phyloP scores from a whole-genome alignment of 2,888 invertebrate species.

The Clepsis dumicolana region DNA sequence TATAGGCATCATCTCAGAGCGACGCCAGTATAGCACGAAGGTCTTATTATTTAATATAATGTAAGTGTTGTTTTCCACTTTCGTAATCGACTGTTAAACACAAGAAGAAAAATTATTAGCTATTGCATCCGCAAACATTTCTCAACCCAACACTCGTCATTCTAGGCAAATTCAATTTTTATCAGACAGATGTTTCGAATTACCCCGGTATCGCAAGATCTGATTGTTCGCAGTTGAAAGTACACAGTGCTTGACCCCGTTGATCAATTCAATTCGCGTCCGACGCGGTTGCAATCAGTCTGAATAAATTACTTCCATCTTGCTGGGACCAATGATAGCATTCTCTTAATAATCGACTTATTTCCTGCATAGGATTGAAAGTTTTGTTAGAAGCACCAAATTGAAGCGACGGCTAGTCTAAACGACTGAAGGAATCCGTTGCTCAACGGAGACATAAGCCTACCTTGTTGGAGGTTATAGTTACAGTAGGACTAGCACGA shows the following conservation, averaged over 20 bases:
- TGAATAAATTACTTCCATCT: constrained; percentile 53
- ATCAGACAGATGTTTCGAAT: constrained; percentile 35
- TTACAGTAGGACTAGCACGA: too few species aligned
- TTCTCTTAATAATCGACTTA: constrained; percentile 40
- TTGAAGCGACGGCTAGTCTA: not conserved
- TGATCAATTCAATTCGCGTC: constrained; percentile 64
- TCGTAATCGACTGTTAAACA: not conserved
- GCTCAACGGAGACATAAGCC: too few species aligned
- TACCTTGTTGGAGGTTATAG: too few species aligned
- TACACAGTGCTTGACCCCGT: constrained; percentile 54
- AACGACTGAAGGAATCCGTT: not conserved
- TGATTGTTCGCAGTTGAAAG: constrained; percentile 48
- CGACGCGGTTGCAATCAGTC: constrained; percentile 51
- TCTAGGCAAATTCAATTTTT: constrained; percentile 24
- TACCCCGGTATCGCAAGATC: constrained; percentile 42
- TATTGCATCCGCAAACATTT: constrained; percentile 9
- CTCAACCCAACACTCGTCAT: constrained; percentile 13
- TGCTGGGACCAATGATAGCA: constrained; percentile 36
- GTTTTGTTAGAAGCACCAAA: constrained; percentile 1
- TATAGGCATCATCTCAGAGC: too few species aligned
- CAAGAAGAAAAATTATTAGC: not conserved
- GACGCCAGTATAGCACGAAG: too few species aligned
- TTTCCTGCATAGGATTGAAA: constrained; percentile 26
- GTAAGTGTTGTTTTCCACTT: not conserved
- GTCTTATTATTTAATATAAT: too few species aligned